Conservation (phyloP, 2,113 vertebrate species). For the Cyphomyrus plagiostoma region DNA sequence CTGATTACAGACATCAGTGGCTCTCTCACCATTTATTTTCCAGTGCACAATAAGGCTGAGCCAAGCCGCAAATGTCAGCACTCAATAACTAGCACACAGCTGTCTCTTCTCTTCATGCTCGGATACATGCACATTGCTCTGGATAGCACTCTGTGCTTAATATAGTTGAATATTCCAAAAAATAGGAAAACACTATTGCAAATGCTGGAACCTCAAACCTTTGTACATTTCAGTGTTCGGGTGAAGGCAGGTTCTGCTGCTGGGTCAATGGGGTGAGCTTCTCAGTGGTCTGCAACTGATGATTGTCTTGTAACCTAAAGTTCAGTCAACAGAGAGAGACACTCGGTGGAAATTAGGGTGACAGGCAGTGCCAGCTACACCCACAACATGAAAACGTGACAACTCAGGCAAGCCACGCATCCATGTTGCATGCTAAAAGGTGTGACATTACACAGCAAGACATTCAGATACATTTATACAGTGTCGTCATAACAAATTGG, state of each 20-base stretch:
- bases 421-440: neutral
- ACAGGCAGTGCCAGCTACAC: neutral
- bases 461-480: neutral
- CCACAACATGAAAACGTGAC: neutral
- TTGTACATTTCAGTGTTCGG: neutral
- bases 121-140: neutral
- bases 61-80: neutral
- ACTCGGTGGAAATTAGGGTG: neutral
- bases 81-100: neutral
- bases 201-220: neutral
- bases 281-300: neutral
- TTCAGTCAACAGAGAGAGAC: neutral
- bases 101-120: neutral
- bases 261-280: neutral
- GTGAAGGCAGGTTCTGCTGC: neutral
- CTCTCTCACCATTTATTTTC: neutral
- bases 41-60: neutral
- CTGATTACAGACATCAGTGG: neutral
- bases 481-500: neutral
- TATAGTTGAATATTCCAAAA: neutral
- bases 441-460: neutral
- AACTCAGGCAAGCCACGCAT: neutral
- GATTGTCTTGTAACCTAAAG: neutral
- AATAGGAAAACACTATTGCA: neutral
- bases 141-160: neutral